Percentiles rank a stretch among this genome's conserved stretches.
Conservation (phyloP, 30 jellyfish, hydroid and myxozoan genomes). For the Turritopsis rubra region DNA sequence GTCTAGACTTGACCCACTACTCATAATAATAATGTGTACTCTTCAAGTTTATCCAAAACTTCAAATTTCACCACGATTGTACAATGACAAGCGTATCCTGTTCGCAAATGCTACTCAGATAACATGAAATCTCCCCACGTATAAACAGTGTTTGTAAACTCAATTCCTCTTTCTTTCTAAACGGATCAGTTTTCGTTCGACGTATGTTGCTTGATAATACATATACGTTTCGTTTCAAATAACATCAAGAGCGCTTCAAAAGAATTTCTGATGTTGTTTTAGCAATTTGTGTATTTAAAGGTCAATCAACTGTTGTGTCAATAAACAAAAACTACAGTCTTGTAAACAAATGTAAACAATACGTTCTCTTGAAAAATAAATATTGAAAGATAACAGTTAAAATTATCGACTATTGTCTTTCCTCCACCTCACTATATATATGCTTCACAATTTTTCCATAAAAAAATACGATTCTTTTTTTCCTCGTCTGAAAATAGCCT, state of each 20-base stretch:
- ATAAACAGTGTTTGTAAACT: conserved; percentile 10
- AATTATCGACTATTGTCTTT: background rate
- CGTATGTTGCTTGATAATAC: background rate
- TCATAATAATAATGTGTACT: background rate
- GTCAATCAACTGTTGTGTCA: background rate
- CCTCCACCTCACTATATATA: background rate
- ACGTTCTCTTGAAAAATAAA: conserved; percentile 1
- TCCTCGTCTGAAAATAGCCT: background rate
- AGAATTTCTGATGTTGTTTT: background rate
- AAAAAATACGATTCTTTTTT: background rate
- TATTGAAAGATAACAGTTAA: background rate
- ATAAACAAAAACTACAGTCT: background rate
- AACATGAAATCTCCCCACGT: conserved; percentile 15
- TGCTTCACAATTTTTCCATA: background rate
- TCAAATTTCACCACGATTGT: conserved; percentile 11
- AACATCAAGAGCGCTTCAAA: background rate
- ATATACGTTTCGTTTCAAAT: conserved; percentile 29
- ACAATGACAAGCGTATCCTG: background rate
- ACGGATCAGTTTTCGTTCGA: conserved; percentile 19
- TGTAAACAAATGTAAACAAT: conserved; percentile 7
- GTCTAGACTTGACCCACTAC: conserved; percentile 30
- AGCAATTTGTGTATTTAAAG: background rate
- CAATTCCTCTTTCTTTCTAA: background rate
- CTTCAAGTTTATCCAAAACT: background rate
- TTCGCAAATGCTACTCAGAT: conserved; percentile 16